A percentile compares a stretch with the other conserved stretches of the same genome.
phyloP scores from a whole-genome alignment of 2,797 vertebrate genomes.

The Cichlasoma orientale region DNA sequence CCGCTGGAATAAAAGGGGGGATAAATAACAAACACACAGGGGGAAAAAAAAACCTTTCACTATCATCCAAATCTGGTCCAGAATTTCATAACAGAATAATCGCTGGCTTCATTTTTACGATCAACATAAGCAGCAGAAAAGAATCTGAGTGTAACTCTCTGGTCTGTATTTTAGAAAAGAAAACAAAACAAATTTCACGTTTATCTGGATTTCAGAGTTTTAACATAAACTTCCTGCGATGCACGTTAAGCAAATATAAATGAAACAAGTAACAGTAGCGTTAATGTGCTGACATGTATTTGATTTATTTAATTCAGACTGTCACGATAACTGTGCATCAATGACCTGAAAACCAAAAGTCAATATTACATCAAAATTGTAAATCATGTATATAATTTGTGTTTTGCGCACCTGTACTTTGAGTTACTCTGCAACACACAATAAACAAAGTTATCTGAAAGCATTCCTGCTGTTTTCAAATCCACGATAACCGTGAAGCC shows the following conservation, averaged over 20 bases:
- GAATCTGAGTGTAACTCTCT: too few relatives aligned
- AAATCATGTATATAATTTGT: neutral
- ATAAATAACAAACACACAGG: too few relatives aligned
- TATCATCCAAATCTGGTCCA: too few relatives aligned
- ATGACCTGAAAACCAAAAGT: neutral
- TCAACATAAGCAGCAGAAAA: too few relatives aligned
- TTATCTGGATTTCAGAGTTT: neutral
- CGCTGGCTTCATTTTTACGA: too few relatives aligned
- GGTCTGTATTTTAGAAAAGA: too few relatives aligned
- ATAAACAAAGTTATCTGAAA: neutral
- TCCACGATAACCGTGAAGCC: fast-evolving
- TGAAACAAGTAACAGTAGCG: neutral
- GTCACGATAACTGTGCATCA: neutral
- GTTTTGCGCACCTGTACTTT: neutral
- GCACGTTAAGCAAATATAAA: neutral
- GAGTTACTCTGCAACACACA: neutral
- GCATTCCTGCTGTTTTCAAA: fast-evolving
- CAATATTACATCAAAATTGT: neutral
- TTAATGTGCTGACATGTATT: neutral
- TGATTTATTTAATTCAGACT: neutral
- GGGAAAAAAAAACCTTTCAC: too few relatives aligned
- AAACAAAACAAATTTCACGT: too few relatives aligned
- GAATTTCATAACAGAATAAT: too few relatives aligned
- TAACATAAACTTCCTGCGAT: neutral
- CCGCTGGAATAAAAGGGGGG: too few relatives aligned